Evolutionary conservation across 2,888 invertebrate species (phyloP), one percentile per base, ranked within the genome.

Genomic region (Blastobasis adustella): DNA sequence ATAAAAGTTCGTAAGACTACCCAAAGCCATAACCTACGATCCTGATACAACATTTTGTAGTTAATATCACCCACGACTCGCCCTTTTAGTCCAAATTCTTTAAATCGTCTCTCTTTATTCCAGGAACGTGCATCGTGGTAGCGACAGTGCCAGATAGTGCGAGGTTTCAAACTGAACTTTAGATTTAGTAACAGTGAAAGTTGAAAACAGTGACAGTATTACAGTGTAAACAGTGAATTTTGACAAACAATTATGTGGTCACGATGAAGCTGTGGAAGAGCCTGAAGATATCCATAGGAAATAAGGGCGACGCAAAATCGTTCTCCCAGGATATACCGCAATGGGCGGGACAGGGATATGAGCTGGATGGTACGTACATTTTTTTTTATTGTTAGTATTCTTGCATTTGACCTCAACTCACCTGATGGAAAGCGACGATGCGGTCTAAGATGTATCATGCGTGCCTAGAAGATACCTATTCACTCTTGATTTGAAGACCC

Each of bases 181-280:
- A 9, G 10, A 42, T n/a, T 9, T 42, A 8, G 42, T 42, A 4
- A n/a, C 10, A 8, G n/a, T 9, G 42, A 42, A 5, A 23, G 41
- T 10, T 37, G 38, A 7, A 47, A 49, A 55, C 57, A 59, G 67
- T 69, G 63, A 54, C 57, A 59, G 67, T 66, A 71, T 52, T 51
- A 65, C 69, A 69, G 60, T 52, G 46, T 60, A 60, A 63, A 57
- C 54, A 64, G 70, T 73, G 66, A 67, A 52, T 54, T 49, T 38
- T 36, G 73, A 71, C 71, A 57, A 63, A 67, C 60, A 75, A 81
- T 75, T 80, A 85, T 85, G 86, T 74, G 63, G 76, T 67, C 82
- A 86, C 76, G 71, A 88, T 88, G 87, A 88, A 88, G 87, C 62
- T 88, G 80, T 88, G 87, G 87, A 88, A 88, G 58, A 88, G 84